Evolutionary conservation across 2,797 vertebrate species (phyloP).

Genomic region (Erethizon dorsatum): DNA sequence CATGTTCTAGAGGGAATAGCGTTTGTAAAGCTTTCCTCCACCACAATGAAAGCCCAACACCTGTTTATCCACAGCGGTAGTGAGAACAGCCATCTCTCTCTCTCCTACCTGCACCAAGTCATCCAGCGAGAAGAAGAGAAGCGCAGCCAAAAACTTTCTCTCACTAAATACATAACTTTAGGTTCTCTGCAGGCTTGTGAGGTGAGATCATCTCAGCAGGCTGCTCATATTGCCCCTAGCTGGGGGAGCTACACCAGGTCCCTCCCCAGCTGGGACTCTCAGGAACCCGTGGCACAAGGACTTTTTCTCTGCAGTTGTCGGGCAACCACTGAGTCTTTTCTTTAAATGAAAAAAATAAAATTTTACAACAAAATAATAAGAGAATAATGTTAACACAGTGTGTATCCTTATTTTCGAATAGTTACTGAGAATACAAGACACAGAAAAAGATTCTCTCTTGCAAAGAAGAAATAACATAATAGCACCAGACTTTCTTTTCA

Average conservation of each 20-base stretch:
- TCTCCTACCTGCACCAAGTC: neutral
- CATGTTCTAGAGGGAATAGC: neutral
- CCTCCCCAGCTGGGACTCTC: neutral
- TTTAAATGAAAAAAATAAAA: neutral
- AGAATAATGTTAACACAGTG: neutral
- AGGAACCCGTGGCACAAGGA: neutral
- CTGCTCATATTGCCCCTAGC: neutral
- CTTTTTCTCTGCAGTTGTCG: neutral
- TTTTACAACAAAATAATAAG: neutral
- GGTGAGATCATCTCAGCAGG: neutral
- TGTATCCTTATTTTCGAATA: neutral
- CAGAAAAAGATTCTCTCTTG: neutral
- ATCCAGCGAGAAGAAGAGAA: neutral
- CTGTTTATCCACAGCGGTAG: neutral
- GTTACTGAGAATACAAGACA: neutral
- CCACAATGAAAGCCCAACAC: neutral
- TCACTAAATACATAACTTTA: neutral
- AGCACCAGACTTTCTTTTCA: neutral
- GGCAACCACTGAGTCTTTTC: neutral
- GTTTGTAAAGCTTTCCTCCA: neutral
- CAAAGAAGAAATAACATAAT: neutral
- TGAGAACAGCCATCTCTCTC: neutral
- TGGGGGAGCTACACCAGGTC: neutral
- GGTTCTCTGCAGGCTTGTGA: neutral
- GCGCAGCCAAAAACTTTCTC: neutral